phyloP scores from a whole-genome alignment of 64 coral and sea anemone species.

The Orbicella faveolata region DNA sequence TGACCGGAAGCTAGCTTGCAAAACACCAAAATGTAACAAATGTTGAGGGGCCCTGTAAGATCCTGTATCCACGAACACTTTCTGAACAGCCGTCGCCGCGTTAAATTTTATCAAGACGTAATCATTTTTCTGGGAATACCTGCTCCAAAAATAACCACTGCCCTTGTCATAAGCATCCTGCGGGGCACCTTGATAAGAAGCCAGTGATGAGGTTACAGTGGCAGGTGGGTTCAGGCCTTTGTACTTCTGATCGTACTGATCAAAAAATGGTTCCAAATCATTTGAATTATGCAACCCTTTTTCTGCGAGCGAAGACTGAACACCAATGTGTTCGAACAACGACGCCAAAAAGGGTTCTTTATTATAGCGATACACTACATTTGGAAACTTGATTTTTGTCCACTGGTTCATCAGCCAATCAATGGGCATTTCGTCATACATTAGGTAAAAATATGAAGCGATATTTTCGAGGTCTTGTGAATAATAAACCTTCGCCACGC shows the following conservation, averaged over 20 bases:
- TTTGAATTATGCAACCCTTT: no score
- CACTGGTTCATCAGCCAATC: constrained; percentile 44
- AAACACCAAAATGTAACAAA: background rate
- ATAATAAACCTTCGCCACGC: constrained; percentile 53
- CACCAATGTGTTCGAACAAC: constrained; percentile 55
- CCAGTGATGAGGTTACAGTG: background rate
- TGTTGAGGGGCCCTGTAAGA: background rate
- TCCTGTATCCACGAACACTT: constrained; percentile 24
- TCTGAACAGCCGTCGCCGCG: background rate
- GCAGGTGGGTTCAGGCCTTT: constrained; percentile 7
- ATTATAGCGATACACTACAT: background rate
- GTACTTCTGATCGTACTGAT: constrained; percentile 13
- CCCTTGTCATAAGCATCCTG: constrained; percentile 1
- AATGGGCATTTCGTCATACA: constrained; percentile 48
- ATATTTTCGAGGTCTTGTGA: constrained; percentile 8
- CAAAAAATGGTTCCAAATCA: background rate
- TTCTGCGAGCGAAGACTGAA: constrained; percentile 29
- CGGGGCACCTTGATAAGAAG: background rate
- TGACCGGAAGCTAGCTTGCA: background rate
- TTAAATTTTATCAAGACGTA: constrained; percentile 24
- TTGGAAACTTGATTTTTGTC: constrained; percentile 9
- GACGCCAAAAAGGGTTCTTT: background rate
- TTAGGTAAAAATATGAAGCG: constrained; percentile 31
- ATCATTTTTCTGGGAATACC: background rate
- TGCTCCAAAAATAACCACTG: constrained; percentile 10